A percentile compares a stretch with the other conserved stretches of the same genome.
Conservation (phyloP, 2,888 invertebrate species). For the Doris montereyensis region DNA sequence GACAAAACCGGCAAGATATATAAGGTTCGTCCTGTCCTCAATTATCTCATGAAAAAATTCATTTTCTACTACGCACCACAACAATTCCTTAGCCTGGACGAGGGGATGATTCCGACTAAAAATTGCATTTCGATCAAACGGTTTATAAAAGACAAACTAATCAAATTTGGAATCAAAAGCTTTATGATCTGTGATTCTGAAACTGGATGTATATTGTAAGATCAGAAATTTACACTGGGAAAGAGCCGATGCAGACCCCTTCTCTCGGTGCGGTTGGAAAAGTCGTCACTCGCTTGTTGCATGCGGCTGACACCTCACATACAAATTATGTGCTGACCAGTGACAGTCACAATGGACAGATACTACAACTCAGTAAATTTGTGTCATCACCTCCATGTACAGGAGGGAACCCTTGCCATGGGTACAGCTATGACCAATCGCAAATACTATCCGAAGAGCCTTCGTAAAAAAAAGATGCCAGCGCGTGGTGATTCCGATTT, state of each 20-base stretch:
- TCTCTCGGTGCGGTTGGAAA: slow-evolving; percentile 34
- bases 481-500: slow-evolving; percentile 24
- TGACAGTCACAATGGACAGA: slow-evolving; percentile 27
- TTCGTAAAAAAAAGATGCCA: slow-evolving; percentile 28
- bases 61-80: slow-evolving; percentile 31
- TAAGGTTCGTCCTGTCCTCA: slow-evolving; percentile 40
- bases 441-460: slow-evolving; percentile 39
- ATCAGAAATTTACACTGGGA: slow-evolving; percentile 23
- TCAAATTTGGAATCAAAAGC: slow-evolving; percentile 38
- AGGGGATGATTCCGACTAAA: too few species aligned
- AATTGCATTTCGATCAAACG: slow-evolving; percentile 35
- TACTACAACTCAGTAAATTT: slow-evolving; percentile 36
- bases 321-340: slow-evolving; percentile 35
- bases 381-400: slow-evolving; percentile 22
- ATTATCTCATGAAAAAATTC: slow-evolving; percentile 37
- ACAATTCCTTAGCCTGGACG: slow-evolving; percentile 39
- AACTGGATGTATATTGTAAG: slow-evolving; percentile 33
- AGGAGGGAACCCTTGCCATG: slow-evolving; percentile 21
- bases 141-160: slow-evolving; percentile 34
- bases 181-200: slow-evolving; percentile 39
- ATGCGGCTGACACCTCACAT: slow-evolving; percentile 11
- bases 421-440: slow-evolving; percentile 42
- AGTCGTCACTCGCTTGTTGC: slow-evolving; percentile 33
- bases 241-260: slow-evolving; percentile 8
- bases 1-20: slow-evolving; percentile 42